Base-by-base conservation (phyloP, 2,888 invertebrate species). In the Drosophila nr. perissopoda region DNA sequence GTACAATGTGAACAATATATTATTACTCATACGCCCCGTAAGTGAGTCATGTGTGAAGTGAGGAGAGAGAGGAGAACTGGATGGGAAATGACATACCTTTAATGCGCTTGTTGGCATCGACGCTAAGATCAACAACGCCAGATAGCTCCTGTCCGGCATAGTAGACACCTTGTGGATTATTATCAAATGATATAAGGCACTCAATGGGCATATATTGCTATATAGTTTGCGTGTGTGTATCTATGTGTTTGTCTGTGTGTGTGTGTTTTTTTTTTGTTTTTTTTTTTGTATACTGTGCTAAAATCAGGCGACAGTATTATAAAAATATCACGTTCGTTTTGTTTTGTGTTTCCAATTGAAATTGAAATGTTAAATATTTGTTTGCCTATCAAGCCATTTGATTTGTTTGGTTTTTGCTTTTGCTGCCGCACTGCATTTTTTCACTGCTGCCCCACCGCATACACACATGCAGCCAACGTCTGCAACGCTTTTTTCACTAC, bases 181-280 rank as follows among this genome's bases (percentile, higher is more conserved):
- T 92, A 91, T 93, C 93, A 83, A 92, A 93, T 85, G 92, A 91
- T 90, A 93, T 93, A 93, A 92, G 93, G 92, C 92, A 92, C 92
- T 92, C 92, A 90, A 93, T 93, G 87, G 92, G 92, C 92, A 92
- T 92, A 92, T 88, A 91, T 89, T 91, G 80, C 80, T 79, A 86
- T 76, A 77, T 80, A 69, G 62, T 71, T 72, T 51, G 52, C 62
- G 57, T 70, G 38, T 74, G 27, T 59, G 36, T 61, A 29, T 40
- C 36, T 61, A 10, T 71, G 74, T 73, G 52, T 78, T 40, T 82
- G 27, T 76, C n/a, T 69, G 31, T 77, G 40, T 69, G 65, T 58
- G n/a, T 72, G 8, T 65, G 0, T 78, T 66, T 73, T 29, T 74
- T 27, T 82, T 25, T 51, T 53, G 49, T 18, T 58, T 10, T 10